Conservation (phyloP, 2,113 vertebrate genomes). For the Procavia capensis region DNA sequence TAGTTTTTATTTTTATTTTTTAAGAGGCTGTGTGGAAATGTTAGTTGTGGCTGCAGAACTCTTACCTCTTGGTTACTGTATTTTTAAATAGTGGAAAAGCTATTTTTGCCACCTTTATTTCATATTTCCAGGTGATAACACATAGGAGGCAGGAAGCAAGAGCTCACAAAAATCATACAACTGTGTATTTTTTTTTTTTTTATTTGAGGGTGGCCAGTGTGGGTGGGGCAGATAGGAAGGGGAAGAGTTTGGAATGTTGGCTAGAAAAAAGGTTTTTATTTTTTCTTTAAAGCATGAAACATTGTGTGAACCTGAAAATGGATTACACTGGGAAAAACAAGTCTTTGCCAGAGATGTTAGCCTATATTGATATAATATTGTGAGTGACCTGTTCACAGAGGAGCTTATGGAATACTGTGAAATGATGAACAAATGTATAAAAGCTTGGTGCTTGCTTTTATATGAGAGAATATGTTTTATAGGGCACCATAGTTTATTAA, state of each 20-base stretch:
- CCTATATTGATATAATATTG: slow-evolving; percentile 70
- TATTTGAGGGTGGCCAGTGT: not conserved
- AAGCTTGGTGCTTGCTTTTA: slow-evolving; percentile 81
- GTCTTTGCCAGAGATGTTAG: slow-evolving; percentile 62
- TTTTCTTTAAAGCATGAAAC: slow-evolving; percentile 42
- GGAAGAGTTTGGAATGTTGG: slow-evolving; percentile 42
- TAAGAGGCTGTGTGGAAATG: not conserved
- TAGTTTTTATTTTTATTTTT: slow-evolving; percentile 23
- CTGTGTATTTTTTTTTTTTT: slow-evolving; percentile 20
- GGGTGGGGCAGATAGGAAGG: slow-evolving; percentile 16
- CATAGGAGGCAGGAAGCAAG: not conserved
- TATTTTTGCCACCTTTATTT: slow-evolving; percentile 51
- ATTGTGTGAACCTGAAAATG: slow-evolving; percentile 22
- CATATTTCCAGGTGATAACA: slow-evolving; percentile 12
- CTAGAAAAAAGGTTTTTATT: slow-evolving; percentile 1
- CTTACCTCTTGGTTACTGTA: slow-evolving; percentile 5
- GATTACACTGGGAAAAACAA: slow-evolving; percentile 65
- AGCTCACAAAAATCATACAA: not conserved
- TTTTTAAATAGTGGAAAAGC: slow-evolving; percentile 55
- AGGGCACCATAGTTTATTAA: slow-evolving; percentile 83
- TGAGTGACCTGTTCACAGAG: slow-evolving; percentile 73
- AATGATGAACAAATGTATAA: slow-evolving; percentile 73
- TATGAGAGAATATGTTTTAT: slow-evolving; percentile 81
- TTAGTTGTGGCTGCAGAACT: slow-evolving; percentile 15
- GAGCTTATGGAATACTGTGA: slow-evolving; percentile 76